Evolutionary conservation across 1,140 invertebrate species (phyloP).

Genomic region (Drosophila prosaltans): DNA sequence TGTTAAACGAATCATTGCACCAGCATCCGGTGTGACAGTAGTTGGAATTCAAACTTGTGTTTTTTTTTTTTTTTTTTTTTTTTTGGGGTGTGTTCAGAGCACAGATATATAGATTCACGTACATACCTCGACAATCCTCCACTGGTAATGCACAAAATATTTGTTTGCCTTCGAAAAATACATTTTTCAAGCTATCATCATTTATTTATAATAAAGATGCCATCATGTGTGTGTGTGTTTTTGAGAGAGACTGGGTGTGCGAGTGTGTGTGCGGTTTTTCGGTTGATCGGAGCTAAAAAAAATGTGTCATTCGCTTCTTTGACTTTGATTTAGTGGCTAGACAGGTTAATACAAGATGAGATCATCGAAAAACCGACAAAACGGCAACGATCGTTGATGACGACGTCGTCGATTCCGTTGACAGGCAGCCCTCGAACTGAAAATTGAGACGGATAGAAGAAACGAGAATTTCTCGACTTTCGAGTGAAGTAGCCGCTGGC

Average conservation of each 20-base stretch:
- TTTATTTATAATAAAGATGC: slow-evolving; percentile 81
- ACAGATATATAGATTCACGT: neutral
- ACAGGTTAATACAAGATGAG: slow-evolving; percentile 80
- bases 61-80: slow-evolving; percentile 48
- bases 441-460: slow-evolving; percentile 1
- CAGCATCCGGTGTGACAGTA: slow-evolving; percentile 52
- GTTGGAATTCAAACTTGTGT: slow-evolving; percentile 24
- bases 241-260: slow-evolving; percentile 4
- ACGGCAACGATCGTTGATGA: slow-evolving; percentile 35
- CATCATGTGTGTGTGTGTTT: slow-evolving; percentile 49
- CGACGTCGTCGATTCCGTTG: slow-evolving; percentile 38
- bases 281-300: slow-evolving; percentile 48
- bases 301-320: slow-evolving; percentile 78
- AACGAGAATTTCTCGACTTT: slow-evolving; percentile 22
- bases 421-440: slow-evolving; percentile 32
- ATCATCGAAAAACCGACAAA: slow-evolving; percentile 54
- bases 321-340: slow-evolving; percentile 81
- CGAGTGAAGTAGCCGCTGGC: slow-evolving; percentile 41
- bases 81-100: slow-evolving; percentile 60
- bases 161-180: slow-evolving; percentile 52
- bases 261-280: slow-evolving; percentile 38
- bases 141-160: slow-evolving; percentile 51
- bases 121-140: neutral
- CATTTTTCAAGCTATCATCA: slow-evolving; percentile 70
- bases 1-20: slow-evolving; percentile 51